phyloP scores from a whole-genome alignment of 2,797 vertebrate species.

The Chaetodon trifasciatus region DNA sequence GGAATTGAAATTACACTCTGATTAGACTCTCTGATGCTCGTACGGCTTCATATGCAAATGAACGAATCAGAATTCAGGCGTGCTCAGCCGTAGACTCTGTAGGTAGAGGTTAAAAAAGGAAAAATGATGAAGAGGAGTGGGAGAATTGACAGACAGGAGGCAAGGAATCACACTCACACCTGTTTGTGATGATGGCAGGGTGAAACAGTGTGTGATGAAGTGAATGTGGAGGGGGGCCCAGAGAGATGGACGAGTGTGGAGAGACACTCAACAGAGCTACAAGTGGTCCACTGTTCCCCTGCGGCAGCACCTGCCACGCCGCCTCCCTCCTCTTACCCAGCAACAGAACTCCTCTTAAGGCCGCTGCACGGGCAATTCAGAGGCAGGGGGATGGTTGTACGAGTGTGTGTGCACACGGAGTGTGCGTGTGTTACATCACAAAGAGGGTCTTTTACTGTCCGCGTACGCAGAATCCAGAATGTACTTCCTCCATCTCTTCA shows the following conservation, averaged over 20 bases:
- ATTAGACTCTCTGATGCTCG: neutral
- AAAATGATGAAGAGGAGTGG: constrained; percentile 23
- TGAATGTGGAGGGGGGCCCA: constrained; percentile 6
- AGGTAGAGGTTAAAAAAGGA: constrained; percentile 2
- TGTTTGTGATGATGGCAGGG: constrained; percentile 47
- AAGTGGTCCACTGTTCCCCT: constrained; percentile 81
- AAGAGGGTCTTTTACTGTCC: constrained; percentile 51
- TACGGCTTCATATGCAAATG: neutral
- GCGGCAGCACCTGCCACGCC: constrained; percentile 76
- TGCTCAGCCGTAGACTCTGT: neutral
- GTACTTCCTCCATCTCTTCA: constrained; percentile 15
- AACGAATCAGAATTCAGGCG: constrained; percentile 1
- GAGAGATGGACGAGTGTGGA: constrained; percentile 58
- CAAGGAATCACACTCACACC: constrained; percentile 47
- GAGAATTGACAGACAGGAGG: constrained; percentile 23
- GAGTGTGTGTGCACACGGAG: constrained; percentile 19
- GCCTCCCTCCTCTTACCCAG: constrained; percentile 64
- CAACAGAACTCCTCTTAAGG: constrained; percentile 71
- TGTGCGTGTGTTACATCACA: constrained; percentile 54
- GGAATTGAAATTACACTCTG: constrained; percentile 17
- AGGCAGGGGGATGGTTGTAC: neutral
- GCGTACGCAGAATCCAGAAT: constrained; percentile 9
- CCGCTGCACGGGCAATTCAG: constrained; percentile 35
- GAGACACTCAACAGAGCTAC: constrained; percentile 72
- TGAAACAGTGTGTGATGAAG: constrained; percentile 43